Base-by-base conservation (phyloP, 2,797 vertebrate genomes). In the Acipenser oxyrinchus region DNA sequence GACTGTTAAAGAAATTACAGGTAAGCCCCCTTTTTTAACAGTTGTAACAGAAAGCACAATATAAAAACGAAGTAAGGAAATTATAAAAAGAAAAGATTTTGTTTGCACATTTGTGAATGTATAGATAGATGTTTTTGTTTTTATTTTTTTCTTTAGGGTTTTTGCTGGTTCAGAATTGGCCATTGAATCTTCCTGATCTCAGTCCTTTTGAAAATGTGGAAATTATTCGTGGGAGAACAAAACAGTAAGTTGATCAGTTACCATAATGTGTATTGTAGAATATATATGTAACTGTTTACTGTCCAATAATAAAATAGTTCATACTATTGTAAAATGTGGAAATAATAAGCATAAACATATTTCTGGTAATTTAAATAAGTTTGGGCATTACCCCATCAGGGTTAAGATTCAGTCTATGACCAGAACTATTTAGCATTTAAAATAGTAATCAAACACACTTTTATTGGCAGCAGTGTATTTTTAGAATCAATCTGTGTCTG, bases 1-100 rank as follows among this genome's bases (percentile, higher is more conserved):
- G 84, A 95, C 93, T 0, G 91, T 99, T 8, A 96, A 91, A 81
- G 96, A 99, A 90, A 97, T 99, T 73, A 93, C 95, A 81, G 96
- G 96, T 99, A 74, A 73, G 87, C 69, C 13, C 0, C 5, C 5
- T 37, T 37, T 37, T 37, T 37, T 4, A 37, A 37, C 37, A 37
- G 37, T 37, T 37, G 1, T 2, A 18, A 65, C 49, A 15, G 1
- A 64, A 10, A 8, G 3, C 12, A 52, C 6, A 23, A 8, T 15
- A 1, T 53, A 37, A 23, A 9, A 52, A 65, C 10, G 0, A 55
- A 55, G 6, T 10, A 6, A 55, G 9, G 53, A 55, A 55, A 55
- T 55, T 10, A 6, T 37, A 37, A 55, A 37, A 37, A 37, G n/a
- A 37, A 13, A 12, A 37, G 12, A 37, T 10, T 68, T 48, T 2